Evolutionary conservation across 2,113 vertebrate species (phyloP), one percentile per base, ranked within the genome.

Genomic region (Ptilorrhoa leucosticta): DNA sequence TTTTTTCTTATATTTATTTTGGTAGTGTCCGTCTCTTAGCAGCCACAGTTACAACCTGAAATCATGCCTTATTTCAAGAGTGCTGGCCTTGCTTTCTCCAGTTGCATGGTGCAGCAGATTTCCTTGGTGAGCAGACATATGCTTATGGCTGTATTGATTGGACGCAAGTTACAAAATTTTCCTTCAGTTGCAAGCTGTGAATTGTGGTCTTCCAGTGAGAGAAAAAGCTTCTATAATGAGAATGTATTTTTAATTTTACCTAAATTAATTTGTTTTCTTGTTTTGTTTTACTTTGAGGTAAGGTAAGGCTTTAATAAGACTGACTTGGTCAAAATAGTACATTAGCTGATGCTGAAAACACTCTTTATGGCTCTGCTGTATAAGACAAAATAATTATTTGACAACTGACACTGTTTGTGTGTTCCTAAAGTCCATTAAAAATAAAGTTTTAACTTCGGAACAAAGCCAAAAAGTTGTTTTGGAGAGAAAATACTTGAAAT

Each of bases 1-100:
- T 92, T 79, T 75, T 87, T 78, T 3, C 24, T 81, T 70, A 9
- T 82, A 81, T 95, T 92, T 95, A 75, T 91, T 94, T 96, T 96
- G 58, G 35, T 69, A 28, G 54, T 17, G 17, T 39, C 35, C 2
- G 69, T 94, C 80, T 96, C 89, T 94, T 94, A 97, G 95, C 89
- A 96, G 91, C 91, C 70, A 40, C 18, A 45, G 21, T 58, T 92
- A 65, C 72, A 92, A 81, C 47, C 40, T 80, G 69, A 87, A 85
- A 58, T 72, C 92, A 89, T 73, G 51, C 48, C 54, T 89, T 70
- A 28, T 94, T 97, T 94, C 83, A 72, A 27, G 57, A 79, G 65
- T 37, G 27, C 42, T 95, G 45, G 40, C 78, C 84, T 82, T 77
- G 75, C 37, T 56, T 94, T 87, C 61, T 69, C 12, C 53, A 26